A percentile compares a stretch with the other conserved stretches of the same genome.
phyloP scores from a whole-genome alignment of 2,797 vertebrate genomes.

The Gambusia yucatana region DNA sequence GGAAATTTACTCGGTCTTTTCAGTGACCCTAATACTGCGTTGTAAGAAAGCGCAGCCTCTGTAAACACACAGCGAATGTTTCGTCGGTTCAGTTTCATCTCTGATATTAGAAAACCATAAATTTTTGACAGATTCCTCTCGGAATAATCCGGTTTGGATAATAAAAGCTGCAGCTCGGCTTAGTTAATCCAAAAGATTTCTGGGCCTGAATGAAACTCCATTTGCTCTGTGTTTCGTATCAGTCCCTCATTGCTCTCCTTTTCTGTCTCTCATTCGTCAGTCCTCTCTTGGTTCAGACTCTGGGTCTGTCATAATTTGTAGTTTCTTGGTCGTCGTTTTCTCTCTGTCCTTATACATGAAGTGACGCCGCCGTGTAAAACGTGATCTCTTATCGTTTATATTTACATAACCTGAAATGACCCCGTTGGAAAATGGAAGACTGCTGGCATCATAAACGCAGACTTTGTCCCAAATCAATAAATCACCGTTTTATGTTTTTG shows the following conservation, averaged over 20 bases:
- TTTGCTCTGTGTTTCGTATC: neutral
- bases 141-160: conserved; percentile 1
- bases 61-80: neutral
- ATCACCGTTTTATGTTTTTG: neutral
- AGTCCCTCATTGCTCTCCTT: neutral
- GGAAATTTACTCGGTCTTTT: too few relatives aligned
- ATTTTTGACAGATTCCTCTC: neutral
- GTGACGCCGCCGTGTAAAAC: neutral
- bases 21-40: too few relatives aligned
- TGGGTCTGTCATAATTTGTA: neutral
- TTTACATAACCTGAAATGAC: neutral
- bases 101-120: neutral
- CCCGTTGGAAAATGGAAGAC: neutral
- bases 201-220: neutral
- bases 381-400: neutral
- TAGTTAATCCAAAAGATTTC: neutral
- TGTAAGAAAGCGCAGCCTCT: neutral
- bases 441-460: neutral
- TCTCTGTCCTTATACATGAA: neutral
- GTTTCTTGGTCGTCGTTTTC: neutral
- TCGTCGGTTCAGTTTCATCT: neutral
- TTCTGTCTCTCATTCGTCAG: neutral
- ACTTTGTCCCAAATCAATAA: conserved; percentile 1
- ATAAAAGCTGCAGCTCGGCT: neutral
- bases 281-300: neutral